phyloP scores from a whole-genome alignment of 2,888 invertebrate species.

The Heliconius sara region DNA sequence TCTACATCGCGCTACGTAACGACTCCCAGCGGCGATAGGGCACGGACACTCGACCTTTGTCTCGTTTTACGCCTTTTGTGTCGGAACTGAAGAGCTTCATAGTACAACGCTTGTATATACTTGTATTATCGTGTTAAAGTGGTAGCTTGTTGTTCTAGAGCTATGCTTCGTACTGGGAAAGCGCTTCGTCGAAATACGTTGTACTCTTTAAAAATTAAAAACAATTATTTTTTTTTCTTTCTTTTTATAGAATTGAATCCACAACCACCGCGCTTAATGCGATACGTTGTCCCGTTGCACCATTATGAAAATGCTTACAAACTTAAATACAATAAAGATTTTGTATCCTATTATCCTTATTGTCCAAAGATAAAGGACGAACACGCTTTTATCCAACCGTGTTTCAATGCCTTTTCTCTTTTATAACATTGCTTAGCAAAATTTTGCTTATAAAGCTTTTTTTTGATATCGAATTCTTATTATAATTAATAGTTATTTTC shows the following conservation, averaged over 20 bases:
- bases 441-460: too few species aligned
- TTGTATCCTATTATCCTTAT: background rate
- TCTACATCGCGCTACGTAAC: conserved; percentile 10
- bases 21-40: conserved; percentile 33
- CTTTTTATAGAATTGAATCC: too few species aligned
- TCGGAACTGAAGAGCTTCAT: conserved; percentile 29
- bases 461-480: background rate
- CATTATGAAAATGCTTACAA: background rate
- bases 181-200: background rate
- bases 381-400: background rate
- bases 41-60: conserved; percentile 39
- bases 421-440: background rate
- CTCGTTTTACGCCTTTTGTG: conserved; percentile 37
- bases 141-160: background rate
- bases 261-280: too few species aligned
- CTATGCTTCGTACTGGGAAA: background rate
- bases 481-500: too few species aligned
- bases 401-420: background rate
- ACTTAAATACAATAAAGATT: background rate
- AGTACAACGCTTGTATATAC: background rate
- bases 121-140: conserved; percentile 9
- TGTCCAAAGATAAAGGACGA: background rate
- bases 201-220: too few species aligned
- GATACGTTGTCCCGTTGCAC: too few species aligned
- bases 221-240: too few species aligned